phyloP scores from a whole-genome alignment of 2,113 vertebrate species.

The Laticauda colubrina region DNA sequence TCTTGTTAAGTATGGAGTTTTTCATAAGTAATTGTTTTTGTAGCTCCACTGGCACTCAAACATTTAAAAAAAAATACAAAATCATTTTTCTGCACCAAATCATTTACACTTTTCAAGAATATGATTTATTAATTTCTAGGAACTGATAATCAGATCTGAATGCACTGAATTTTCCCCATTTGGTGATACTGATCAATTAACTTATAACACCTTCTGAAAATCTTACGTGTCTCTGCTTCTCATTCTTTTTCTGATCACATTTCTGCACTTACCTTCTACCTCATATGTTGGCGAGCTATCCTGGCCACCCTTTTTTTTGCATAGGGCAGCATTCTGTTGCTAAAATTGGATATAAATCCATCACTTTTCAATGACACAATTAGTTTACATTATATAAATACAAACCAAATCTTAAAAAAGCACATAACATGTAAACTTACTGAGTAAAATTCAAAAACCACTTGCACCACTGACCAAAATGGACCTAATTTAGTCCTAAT shows the following conservation, averaged over 20 bases:
- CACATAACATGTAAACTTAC: not conserved
- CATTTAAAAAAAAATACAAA: not conserved
- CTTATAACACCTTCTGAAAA: not conserved
- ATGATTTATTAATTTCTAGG: not conserved
- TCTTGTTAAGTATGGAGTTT: conserved; percentile 34
- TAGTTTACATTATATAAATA: not conserved
- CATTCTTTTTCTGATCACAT: not conserved
- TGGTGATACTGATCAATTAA: not conserved
- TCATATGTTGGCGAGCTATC: not conserved
- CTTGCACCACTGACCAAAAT: not conserved
- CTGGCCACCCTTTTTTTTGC: not conserved
- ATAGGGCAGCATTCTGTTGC: not conserved
- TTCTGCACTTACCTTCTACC: not conserved
- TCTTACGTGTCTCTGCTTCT: not conserved
- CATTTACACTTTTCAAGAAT: not conserved
- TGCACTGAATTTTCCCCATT: too few species aligned
- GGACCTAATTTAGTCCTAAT: not conserved
- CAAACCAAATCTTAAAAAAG: not conserved
- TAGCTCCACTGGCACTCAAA: conserved; percentile 15
- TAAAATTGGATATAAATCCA: not conserved
- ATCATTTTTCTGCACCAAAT: conserved; percentile 3
- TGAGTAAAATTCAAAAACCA: not conserved
- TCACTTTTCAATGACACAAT: not conserved
- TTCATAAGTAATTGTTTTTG: not conserved
- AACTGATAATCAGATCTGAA: not conserved